phyloP scores from a whole-genome alignment of 1,140 invertebrate species.

The Drosophila nikananu region DNA sequence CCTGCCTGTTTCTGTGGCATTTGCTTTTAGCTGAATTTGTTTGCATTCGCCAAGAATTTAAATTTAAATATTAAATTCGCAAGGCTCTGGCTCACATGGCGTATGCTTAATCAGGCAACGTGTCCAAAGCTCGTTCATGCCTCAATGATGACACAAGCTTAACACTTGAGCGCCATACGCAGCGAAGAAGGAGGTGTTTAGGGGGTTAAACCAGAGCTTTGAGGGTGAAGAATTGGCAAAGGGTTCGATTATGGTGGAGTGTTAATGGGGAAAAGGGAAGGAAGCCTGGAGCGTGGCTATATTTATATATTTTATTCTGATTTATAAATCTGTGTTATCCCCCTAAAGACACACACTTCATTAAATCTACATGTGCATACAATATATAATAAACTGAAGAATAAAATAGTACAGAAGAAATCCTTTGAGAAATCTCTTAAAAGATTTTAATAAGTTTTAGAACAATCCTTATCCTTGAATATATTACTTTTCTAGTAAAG shows the following conservation, averaged over 20 bases:
- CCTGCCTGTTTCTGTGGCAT: conserved; percentile 66
- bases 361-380: conserved; percentile 1
- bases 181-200: conserved; percentile 23
- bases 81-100: conserved; percentile 3
- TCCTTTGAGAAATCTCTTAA: neutral
- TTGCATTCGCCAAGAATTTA: neutral
- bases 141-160: conserved; percentile 78
- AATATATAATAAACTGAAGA: neutral
- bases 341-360: neutral
- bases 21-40: conserved; percentile 76
- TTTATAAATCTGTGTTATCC: neutral
- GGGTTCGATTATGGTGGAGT: conserved; percentile 5
- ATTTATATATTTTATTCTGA: conserved; percentile 9
- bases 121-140: conserved; percentile 76
- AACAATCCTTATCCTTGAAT: neutral
- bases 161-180: conserved; percentile 73
- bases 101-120: conserved; percentile 68
- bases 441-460: too few species aligned
- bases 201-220: conserved; percentile 13
- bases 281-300: neutral
- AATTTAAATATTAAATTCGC: conserved; percentile 47
- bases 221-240: conserved; percentile 4
- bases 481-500: neutral
- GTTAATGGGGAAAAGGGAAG: neutral
- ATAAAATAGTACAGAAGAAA: neutral